Evolutionary conservation across 2,888 invertebrate species (phyloP), one percentile per base, ranked within the genome.

Genomic region (Eristalinus aeneus): DNA sequence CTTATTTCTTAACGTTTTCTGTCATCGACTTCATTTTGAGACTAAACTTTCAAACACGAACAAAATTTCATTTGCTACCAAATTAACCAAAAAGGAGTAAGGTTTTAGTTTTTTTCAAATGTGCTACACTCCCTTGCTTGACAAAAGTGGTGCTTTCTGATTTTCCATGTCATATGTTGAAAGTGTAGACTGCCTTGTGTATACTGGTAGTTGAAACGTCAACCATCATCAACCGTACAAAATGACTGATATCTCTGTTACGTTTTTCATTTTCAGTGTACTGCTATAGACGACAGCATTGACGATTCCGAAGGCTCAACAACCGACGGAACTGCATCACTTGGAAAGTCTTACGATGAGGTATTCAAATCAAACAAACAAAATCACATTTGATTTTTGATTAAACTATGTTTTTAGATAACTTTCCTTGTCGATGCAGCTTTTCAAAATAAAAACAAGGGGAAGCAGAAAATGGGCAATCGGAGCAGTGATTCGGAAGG

Each of bases 391-490:
- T 64, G 2, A 61, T 75, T n/a, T 16, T 67, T 20, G 27, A 34
- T 31, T 69, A 54, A 60, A 80, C 10, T 39, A 11, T 69, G 58
- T 79, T 73, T 87, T 56, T 54, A 90, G 90, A 89, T 90, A 85
- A 89, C 89, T 76, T 88, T 89, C 34, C 78, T 90, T 46, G 86
- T 90, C 67, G 89, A 89, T 87, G 90, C 89, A 32, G 89, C 89
- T 56, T 90, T 89, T 87, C 88, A 89, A 60, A 87, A 89, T 58
- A 88, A 89, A 79, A 73, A 79, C 53, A 87, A 83, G 82, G 82
- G 82, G 68, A 87, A 78, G 56, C 82, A 82, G 56, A 87, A 82
- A 87, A 87, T 87, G 87, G 87, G 87, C 27, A 87, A 87, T 79
- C 87, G 83, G 58, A 87, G 87, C 56, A 83, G 34, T 79, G 87